phyloP scores from a whole-genome alignment of 2,888 invertebrate species.

The Cephus nigrinus region DNA sequence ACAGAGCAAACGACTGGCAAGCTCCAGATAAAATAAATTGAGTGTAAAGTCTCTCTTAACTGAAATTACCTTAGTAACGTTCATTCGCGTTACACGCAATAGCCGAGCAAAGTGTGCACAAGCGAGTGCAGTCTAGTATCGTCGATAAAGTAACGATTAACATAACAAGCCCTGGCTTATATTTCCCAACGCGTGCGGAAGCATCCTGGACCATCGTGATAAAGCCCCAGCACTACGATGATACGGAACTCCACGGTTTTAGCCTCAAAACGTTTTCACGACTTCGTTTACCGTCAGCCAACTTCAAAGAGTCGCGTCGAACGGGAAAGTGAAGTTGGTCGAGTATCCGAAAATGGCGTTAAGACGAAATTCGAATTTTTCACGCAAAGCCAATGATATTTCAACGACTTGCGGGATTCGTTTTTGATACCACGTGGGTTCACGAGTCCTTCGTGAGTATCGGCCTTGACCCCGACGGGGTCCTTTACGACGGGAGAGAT shows the following conservation, averaged over 20 bases:
- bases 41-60: neutral
- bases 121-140: neutral
- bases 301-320: neutral
- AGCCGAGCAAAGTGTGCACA: neutral
- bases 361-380: neutral
- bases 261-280: neutral
- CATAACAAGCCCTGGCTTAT: conserved; percentile 47
- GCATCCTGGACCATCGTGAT: conserved; percentile 47
- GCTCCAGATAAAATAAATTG: neutral
- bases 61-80: neutral
- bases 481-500: neutral
- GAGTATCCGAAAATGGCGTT: neutral
- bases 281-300: neutral
- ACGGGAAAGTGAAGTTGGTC: neutral
- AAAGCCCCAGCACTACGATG: conserved; percentile 18
- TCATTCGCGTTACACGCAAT: neutral
- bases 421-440: neutral
- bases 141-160: conserved; percentile 52
- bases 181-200: conserved; percentile 39
- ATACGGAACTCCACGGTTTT: neutral
- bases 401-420: neutral
- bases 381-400: neutral
- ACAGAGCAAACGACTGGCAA: neutral
- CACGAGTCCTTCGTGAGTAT: neutral
- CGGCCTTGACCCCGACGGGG: neutral